Evolutionary conservation across 2,797 vertebrate species (phyloP), one percentile per base, ranked within the genome.

Genomic region (Enteromius trimaculatus): DNA sequence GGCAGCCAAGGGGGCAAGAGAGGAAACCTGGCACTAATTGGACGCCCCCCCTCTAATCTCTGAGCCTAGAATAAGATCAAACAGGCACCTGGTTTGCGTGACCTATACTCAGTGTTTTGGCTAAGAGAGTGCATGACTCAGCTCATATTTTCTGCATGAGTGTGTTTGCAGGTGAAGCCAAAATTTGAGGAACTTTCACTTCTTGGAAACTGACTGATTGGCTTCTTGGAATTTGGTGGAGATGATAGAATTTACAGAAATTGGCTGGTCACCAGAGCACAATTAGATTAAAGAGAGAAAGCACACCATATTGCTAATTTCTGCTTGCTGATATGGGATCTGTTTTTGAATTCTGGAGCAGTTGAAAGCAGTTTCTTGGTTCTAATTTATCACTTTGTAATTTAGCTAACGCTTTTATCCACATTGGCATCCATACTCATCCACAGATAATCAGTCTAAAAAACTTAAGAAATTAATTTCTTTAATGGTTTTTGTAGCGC

Each of bases 1-100:
- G 17, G 5, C n/a, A 26, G 72, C 65, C 23, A 65, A 42, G 60
- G 69, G 79, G 81, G 69, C 65, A n/a, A 70, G 42, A 55, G 70
- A 53, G 72, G 76, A 53, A 77, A 49, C 81, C 55, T 79, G 84
- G 62, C 49, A 80, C 66, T 86, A 80, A 85, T 84, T 81, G 81
- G 80, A 84, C 37, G 4, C 81, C 65, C 60, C 60, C 39, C 78
- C 42, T 75, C 11, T 39, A 65, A 85, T 81, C 72, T 79, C 77
- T 60, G 81, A 76, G 84, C 60, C 78, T 44, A 55, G 31, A 81
- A 76, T 55, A 70, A 71, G 78, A 83, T 79, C 60, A 80, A 62
- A 77, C 58, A 79, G n/a, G 29, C 8, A 47, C 51, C 74, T 76
- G 34, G 13, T 74, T 79, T 23, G 21, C 3, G 19, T 76, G 64